Evolutionary conservation across 2,113 vertebrate species (phyloP), one percentile per base, ranked within the genome.

Genomic region (Pampusana beccarii): DNA sequence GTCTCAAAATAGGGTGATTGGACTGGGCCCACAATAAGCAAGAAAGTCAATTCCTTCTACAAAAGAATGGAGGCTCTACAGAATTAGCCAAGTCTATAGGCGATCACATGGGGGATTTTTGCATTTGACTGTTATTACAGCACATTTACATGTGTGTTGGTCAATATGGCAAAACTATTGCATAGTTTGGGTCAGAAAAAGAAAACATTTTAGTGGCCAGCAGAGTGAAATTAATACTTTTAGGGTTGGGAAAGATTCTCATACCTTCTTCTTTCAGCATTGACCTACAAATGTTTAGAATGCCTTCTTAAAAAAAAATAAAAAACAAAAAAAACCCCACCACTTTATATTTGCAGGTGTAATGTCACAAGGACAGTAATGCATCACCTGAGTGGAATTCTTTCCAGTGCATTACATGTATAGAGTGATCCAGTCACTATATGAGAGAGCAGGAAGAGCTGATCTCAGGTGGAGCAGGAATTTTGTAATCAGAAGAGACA

Each of bases 111-210:
- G 40, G 91, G 64, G 54, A 73, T 80, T 86, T 93, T 69, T 73
- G 54, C 51, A 54, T 92, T 88, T 79, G 17, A 31, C 40, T 80
- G 16, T 57, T 86, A 48, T 40, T 77, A 29, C 58, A 80, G 20
- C 11, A 57, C 0, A 0, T 62, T 90, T 58, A 58, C n/a, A 84
- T 84, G 36, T 66, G 25, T 6, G 0, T 51, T 86, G 48, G 77
- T 87, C 77, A 86, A 51, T 62, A 74, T 26, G 94, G 72, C 73
- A 84, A 89, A 81, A 92, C 10, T 24, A 16, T 81, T 91, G 31
- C 60, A 25, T 36, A 46, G 36, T 78, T 70, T 71, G 69, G 6
- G 31, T 62, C 56, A 95, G 77, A 94, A 80, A 85, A 94, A 83
- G n/a, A 92, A 94, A 92, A 86, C 13, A 54, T 62, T 54, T 70